Evolutionary conservation across 2,797 vertebrate species (phyloP), one percentile per base, ranked within the genome.

Genomic region (Cheracebus regulus): DNA sequence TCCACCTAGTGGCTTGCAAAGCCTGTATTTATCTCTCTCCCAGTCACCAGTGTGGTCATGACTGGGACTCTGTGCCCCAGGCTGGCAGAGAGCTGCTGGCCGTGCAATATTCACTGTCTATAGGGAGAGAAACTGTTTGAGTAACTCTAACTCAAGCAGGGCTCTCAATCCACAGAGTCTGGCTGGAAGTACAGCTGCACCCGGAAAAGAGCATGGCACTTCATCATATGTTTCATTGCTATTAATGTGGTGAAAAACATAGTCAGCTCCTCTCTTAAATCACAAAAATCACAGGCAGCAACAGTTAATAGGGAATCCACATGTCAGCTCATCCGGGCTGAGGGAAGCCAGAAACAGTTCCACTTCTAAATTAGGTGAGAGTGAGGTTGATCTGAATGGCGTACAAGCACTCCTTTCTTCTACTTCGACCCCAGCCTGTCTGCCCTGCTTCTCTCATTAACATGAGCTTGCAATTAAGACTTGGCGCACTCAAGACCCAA

Each of bases 281-380:
- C 90, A 95, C 95, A 96, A 82, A 96, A 97, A 83, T 0, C 0
- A 50, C 79, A 89, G 93, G 84, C 93, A 95, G 97, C 79, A 96
- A 95, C 94, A 95, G 94, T 96, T 98, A 97, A 98, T 97, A 98
- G 97, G 96, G 97, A 98, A 96, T 82, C 97, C 97, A 96, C 96
- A 95, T 97, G 97, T 95, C 95, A 96, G 92, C 92, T 97, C 97
- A 92, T 96, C 97, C 33, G 13, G 97, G 93, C 97, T 96, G 98
- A 97, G 78, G 86, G 97, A 98, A 98, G 97, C 97, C 97, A 98
- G 98, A 96, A 97, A 96, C 96, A 97, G 97, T 81, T 97, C 91
- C 76, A 80, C 79, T 97, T 98, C 97, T 97, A 97, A 98, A 98
- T 98, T 97, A 98, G 85, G 80, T 97, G 93, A 98, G 93, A 97